phyloP scores from a whole-genome alignment of 2,888 invertebrate genomes.

The Perithous albicinctus region DNA sequence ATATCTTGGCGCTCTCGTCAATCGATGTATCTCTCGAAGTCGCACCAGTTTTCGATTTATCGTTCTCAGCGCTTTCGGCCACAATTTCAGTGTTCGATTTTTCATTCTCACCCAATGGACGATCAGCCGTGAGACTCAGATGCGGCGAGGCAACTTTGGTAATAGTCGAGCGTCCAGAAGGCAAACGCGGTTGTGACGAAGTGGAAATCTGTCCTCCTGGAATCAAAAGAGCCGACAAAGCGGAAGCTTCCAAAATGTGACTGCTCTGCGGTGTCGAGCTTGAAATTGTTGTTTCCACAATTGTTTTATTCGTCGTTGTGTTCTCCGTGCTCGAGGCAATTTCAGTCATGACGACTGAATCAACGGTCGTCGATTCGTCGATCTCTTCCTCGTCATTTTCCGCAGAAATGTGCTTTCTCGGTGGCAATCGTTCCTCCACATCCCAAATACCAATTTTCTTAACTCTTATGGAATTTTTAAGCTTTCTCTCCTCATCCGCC shows the following conservation, averaged over 20 bases:
- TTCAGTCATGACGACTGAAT: background rate
- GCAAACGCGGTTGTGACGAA: conserved; percentile 79
- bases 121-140: conserved; percentile 66
- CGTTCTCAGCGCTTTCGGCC: background rate
- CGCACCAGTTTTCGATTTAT: background rate
- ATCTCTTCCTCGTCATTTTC: conserved; percentile 2
- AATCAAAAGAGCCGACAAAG: conserved; percentile 88
- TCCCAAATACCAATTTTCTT: conserved; percentile 62
- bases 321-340: conserved; percentile 17
- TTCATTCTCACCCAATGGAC: conserved; percentile 65
- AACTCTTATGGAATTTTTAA: conserved; percentile 69
- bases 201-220: conserved; percentile 87
- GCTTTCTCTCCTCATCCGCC: conserved; percentile 54
- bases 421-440: conserved; percentile 53
- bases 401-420: conserved; percentile 43
- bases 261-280: conserved; percentile 70
- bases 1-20: conserved; percentile 85
- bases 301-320: conserved; percentile 32
- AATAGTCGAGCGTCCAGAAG: conserved; percentile 87
- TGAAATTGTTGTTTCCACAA: conserved; percentile 46
- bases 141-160: conserved; percentile 87
- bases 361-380: conserved; percentile 51
- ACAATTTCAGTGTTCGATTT: conserved; percentile 77
- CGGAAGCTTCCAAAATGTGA: conserved; percentile 85
- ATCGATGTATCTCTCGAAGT: conserved; percentile 40